phyloP scores from a whole-genome alignment of 2,888 invertebrate genomes.

The Cheilosia urbana region DNA sequence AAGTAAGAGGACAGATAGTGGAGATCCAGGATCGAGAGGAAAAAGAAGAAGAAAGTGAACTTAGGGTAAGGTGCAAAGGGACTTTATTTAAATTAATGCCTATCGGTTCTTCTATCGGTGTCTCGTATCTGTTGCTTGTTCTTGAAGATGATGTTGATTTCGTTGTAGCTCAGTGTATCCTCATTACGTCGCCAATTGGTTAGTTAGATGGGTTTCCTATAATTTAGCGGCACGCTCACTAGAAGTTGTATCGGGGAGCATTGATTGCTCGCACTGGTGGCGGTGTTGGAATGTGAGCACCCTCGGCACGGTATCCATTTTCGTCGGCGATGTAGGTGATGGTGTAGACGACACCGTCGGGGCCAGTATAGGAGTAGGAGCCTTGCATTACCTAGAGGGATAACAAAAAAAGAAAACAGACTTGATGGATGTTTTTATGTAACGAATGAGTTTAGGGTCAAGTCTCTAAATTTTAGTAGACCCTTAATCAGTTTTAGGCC shows the following conservation, averaged over 20 bases:
- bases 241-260: slow-evolving; percentile 76
- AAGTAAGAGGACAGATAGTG: neutral
- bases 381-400: slow-evolving; percentile 85
- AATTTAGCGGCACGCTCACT: slow-evolving; percentile 42
- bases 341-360: slow-evolving; percentile 85
- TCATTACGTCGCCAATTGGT: slow-evolving; percentile 44
- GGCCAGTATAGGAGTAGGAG: slow-evolving; percentile 86
- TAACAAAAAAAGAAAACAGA: neutral
- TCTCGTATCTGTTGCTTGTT: slow-evolving; percentile 54
- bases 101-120: slow-evolving; percentile 59
- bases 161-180: slow-evolving; percentile 33
- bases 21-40: neutral
- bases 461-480: too few species aligned
- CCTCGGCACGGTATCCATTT: slow-evolving; percentile 84
- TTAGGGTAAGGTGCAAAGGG: neutral
- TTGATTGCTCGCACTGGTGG: slow-evolving; percentile 81
- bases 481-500: too few species aligned
- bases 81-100: slow-evolving; percentile 45
- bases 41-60: slow-evolving; percentile 1
- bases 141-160: slow-evolving; percentile 20
- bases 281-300: slow-evolving; percentile 84
- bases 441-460: neutral
- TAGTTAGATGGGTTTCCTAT: slow-evolving; percentile 14
- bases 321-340: slow-evolving; percentile 85
- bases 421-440: neutral